These are phyloP conservation scores for Nipponia nippon DNA, from an alignment of 2,113 vertebrate genomes.

Conservation along the genomic window DNA sequence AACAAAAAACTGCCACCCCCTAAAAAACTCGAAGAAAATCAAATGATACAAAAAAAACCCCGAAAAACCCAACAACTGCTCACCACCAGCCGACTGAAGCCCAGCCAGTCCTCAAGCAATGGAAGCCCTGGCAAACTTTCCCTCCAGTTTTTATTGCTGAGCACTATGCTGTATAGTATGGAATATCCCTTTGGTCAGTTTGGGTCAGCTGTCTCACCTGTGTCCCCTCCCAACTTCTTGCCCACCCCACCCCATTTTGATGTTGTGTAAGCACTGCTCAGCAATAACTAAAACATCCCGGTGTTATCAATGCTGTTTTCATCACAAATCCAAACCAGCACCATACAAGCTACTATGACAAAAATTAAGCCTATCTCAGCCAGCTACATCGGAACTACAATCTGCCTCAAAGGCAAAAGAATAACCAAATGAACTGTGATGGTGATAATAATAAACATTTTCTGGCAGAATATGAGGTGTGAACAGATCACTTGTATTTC, in stretches of 20 bases:
- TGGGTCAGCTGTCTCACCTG: background rate
- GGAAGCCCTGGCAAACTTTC: background rate
- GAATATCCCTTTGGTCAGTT: background rate
- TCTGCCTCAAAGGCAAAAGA: background rate
- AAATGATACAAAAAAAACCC: background rate
- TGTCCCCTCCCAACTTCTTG: background rate
- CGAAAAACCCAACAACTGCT: background rate
- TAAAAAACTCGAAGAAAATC: background rate
- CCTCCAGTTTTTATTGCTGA: background rate
- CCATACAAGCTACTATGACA: background rate
- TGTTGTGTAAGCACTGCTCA: background rate
- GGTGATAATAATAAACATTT: background rate
- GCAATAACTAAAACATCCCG: background rate
- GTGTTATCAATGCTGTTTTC: background rate
- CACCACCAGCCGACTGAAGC: background rate
- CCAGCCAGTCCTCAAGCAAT: background rate
- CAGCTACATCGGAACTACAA: background rate
- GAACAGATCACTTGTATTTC: background rate
- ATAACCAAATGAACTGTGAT: background rate
- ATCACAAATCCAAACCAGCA: background rate
- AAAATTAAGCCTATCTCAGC: background rate
- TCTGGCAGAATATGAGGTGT: background rate
- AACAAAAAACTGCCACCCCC: fast-evolving
- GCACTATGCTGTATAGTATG: background rate
- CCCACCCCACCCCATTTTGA: background rate